phyloP scores from a whole-genome alignment of 2,113 vertebrate genomes.

The Sphaerodactylus townsendi region DNA sequence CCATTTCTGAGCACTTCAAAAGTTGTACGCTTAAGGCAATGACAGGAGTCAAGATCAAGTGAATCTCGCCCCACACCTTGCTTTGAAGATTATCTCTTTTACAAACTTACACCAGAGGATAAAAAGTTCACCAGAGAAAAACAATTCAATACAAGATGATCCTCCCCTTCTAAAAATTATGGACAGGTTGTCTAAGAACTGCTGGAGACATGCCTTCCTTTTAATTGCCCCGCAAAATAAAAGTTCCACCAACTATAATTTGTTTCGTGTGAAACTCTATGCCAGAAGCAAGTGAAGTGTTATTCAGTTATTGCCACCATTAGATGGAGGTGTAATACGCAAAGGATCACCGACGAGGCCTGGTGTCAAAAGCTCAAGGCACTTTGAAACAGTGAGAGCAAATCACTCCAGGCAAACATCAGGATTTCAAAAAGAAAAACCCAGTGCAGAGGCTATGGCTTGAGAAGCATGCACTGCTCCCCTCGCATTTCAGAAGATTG shows the following conservation, averaged over 20 bases:
- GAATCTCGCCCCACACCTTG: constrained; percentile 58
- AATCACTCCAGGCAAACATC: constrained; percentile 40
- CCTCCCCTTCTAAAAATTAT: constrained; percentile 28
- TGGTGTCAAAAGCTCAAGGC: constrained; percentile 56
- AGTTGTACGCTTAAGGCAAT: constrained; percentile 55
- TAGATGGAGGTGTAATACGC: constrained; percentile 46
- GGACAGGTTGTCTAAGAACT: constrained; percentile 43
- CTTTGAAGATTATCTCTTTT: constrained; percentile 57
- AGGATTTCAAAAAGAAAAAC: constrained; percentile 29
- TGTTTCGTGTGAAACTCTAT: constrained; percentile 25
- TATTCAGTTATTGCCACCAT: constrained; percentile 43
- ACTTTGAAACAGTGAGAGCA: constrained; percentile 50
- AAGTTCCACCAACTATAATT: constrained; percentile 59
- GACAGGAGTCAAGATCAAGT: constrained; percentile 55
- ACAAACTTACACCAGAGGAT: constrained; percentile 48
- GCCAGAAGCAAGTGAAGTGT: constrained; percentile 39
- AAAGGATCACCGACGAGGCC: too few species aligned
- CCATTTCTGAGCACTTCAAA: constrained; percentile 67
- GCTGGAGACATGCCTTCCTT: constrained; percentile 44
- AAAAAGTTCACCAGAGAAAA: constrained; percentile 30
- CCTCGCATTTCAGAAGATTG: constrained; percentile 3
- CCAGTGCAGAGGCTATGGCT: constrained; percentile 27
- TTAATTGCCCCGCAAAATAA: constrained; percentile 42
- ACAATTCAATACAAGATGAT: constrained; percentile 38
- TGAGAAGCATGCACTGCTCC: background rate